Conservation (phyloP, 2,113 vertebrate species). For the Antechinus flavipes region DNA sequence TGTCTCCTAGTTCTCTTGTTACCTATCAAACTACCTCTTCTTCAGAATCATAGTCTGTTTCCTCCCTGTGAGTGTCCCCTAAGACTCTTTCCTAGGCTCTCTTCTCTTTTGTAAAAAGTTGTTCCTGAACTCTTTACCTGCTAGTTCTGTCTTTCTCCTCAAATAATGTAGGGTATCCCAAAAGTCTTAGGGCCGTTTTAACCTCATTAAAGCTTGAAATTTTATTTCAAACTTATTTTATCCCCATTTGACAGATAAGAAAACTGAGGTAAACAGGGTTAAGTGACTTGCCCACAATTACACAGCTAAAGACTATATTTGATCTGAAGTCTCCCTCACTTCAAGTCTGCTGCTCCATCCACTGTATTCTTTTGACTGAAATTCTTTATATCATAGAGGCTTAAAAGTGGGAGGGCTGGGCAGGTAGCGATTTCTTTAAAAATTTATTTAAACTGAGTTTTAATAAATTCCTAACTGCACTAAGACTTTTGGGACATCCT, state of each 20-base stretch:
- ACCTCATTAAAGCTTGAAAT: neutral
- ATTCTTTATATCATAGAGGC: neutral
- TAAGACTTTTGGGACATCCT: neutral
- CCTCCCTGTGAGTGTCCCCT: neutral
- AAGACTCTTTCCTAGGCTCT: neutral
- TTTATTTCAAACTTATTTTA: neutral
- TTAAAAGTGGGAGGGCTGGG: neutral
- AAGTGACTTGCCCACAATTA: neutral
- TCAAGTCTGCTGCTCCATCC: neutral
- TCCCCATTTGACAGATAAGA: neutral
- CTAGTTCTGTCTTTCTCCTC: neutral
- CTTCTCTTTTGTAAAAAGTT: neutral
- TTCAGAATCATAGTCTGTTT: neutral
- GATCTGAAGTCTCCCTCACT: neutral
- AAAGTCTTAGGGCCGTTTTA: neutral
- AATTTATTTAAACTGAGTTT: neutral
- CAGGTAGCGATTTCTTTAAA: neutral
- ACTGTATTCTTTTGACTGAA: neutral
- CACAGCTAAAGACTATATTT: neutral
- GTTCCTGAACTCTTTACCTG: neutral
- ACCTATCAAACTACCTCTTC: neutral
- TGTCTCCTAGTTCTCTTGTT: neutral
- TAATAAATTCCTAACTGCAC: neutral
- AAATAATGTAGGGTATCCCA: neutral
- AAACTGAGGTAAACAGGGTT: neutral